phyloP scores from a whole-genome alignment of 1,140 invertebrate genomes.

The Psix sp. region DNA sequence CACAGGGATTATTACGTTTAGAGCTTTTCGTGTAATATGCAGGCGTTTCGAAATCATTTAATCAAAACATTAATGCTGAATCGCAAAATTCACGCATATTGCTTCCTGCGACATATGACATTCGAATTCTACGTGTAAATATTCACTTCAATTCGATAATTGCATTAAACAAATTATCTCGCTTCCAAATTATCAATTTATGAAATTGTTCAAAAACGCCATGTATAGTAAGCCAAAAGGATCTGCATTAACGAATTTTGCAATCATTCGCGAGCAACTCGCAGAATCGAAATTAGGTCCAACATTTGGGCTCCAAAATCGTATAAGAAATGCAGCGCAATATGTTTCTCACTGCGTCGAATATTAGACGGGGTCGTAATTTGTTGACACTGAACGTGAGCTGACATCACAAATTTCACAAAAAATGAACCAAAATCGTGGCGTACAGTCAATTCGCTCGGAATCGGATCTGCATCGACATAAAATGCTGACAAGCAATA shows the following conservation, averaged over 20 bases:
- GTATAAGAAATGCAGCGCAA: too few species aligned
- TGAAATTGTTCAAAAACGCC: too few species aligned
- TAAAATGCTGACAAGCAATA: conserved; percentile 62
- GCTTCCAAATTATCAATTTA: background rate
- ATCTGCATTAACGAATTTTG: too few species aligned
- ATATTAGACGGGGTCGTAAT: conserved; percentile 34
- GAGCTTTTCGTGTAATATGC: background rate
- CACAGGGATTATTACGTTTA: background rate
- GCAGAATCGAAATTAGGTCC: too few species aligned
- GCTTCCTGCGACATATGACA: conserved; percentile 17
- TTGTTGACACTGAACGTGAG: conserved; percentile 47
- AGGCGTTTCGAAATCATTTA: conserved; percentile 19
- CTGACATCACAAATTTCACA: conserved; percentile 41
- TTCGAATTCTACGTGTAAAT: conserved; percentile 32
- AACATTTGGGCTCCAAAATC: too few species aligned
- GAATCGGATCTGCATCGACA: conserved; percentile 54
- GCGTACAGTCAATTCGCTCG: conserved; percentile 39
- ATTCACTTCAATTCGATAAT: conserved; percentile 7
- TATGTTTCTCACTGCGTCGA: too few species aligned
- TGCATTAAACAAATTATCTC: background rate
- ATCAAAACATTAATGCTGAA: conserved; percentile 37
- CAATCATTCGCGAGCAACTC: background rate
- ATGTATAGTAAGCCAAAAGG: too few species aligned
- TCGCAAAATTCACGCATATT: conserved; percentile 22
- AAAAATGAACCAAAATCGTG: conserved; percentile 46